Percentiles rank a stretch among this genome's conserved stretches.
Conservation (phyloP, 2,797 vertebrate species). For the Taeniopygia guttata region DNA sequence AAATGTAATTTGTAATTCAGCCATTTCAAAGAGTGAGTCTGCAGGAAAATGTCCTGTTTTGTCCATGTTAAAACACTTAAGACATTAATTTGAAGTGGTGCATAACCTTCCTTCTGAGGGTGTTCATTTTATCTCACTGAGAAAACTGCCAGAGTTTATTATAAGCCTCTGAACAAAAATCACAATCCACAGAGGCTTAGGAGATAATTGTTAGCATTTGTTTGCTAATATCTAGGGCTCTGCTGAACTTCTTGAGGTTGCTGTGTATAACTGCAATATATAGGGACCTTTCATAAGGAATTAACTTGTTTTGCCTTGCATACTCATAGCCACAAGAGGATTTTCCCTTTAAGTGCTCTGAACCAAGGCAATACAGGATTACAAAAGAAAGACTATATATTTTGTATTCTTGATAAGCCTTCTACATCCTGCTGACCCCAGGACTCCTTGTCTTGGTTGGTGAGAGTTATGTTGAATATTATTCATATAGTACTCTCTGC, state of each 20-base stretch:
- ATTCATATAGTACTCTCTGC: neutral
- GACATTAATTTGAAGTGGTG: neutral
- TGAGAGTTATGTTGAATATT: neutral
- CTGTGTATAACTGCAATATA: neutral
- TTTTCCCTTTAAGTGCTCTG: neutral
- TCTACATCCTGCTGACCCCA: neutral
- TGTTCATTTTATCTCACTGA: neutral
- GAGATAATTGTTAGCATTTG: neutral
- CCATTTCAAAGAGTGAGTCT: neutral
- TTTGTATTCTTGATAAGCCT: neutral
- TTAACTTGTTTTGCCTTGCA: neutral
- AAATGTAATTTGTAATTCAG: neutral
- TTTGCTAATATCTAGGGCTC: neutral
- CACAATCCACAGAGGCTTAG: neutral
- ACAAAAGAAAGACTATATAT: neutral
- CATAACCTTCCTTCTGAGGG: neutral
- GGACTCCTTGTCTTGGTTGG: neutral
- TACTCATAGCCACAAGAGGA: neutral
- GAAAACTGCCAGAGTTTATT: neutral
- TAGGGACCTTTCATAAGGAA: neutral
- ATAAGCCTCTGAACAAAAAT: neutral
- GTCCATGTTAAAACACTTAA: neutral
- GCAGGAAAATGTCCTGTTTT: neutral
- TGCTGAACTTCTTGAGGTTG: neutral
- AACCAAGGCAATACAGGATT: neutral